Base-by-base conservation (phyloP, 2,888 invertebrate genomes). In the Scrobipalpa atriplicella region DNA sequence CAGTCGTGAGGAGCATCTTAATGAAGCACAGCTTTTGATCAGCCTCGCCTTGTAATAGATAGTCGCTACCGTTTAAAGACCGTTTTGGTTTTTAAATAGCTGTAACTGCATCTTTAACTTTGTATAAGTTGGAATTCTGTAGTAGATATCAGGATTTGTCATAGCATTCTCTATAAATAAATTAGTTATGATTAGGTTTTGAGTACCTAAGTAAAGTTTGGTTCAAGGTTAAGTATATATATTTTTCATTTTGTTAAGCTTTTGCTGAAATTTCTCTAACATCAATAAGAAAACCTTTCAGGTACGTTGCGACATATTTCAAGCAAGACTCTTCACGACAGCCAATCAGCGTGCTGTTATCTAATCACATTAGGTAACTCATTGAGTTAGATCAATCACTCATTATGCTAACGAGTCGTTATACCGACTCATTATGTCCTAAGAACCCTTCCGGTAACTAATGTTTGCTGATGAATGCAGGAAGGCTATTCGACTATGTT, bases 361-460 rank as follows among this genome's bases (percentile, higher is more conserved):
- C 58, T 58, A 58, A 58, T 36, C 36, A 29, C 58, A 58, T 58
- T 58, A 58, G 29, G 16, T n/a, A 58, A 58, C 36, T 38, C 29
- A 21, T 11, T 5, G 13, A 19, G 9, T 7, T 58, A 29, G 58
- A 58, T 58, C 58, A 58, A 29, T 58, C 29, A 56, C 29, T 56
- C 58, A 58, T 29, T 58, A 58, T 58, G 58, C 21, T 58, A 58
- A 58, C 58, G 29, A 58, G 36, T 36, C 58, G 36, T 58, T 58
- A 58, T 58, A 13, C 11, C 21, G 10, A 18, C 18, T 51, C 51
- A 18, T 51, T 51, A 51, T 18, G 51, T 51, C 54, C 29, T 5
- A 7, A 29, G 13, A 58, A 58, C 58, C 58, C 58, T 58, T 58
- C 58, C 58, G 58, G 58, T 58, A 58, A 11, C 36, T 58, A 58